Percentiles rank a stretch among this genome's conserved stretches.
Conservation (phyloP, 2,888 invertebrate genomes). For the Doris montereyensis region DNA sequence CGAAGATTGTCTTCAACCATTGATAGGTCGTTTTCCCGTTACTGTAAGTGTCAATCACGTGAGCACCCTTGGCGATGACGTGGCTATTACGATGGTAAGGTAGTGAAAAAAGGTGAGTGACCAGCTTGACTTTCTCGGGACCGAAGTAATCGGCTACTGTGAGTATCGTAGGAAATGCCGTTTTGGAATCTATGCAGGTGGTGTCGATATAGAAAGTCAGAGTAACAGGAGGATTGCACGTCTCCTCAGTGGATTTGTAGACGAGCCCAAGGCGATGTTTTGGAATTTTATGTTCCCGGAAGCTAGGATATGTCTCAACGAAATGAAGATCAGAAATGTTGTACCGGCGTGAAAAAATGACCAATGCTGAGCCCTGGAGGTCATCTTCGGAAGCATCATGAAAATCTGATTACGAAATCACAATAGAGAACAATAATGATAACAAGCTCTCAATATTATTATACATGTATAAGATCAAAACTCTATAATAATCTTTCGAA, state of each 20-base stretch:
- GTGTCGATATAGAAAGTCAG: constrained; percentile 62
- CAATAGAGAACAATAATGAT: too few species aligned
- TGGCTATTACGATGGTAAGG: constrained; percentile 66
- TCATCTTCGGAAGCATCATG: too few species aligned
- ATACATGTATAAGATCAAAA: too few species aligned
- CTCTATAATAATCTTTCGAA: too few species aligned
- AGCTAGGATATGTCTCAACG: too few species aligned
- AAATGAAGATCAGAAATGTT: too few species aligned
- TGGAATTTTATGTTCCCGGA: constrained; percentile 53
- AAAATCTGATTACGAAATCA: too few species aligned
- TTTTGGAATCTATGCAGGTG: constrained; percentile 59
- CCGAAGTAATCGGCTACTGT: constrained; percentile 59
- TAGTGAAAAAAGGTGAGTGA: constrained; percentile 60
- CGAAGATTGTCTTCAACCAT: constrained; percentile 16
- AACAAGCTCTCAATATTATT: too few species aligned
- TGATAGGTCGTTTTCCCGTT: constrained; percentile 1
- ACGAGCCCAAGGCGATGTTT: constrained; percentile 57
- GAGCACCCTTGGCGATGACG: constrained; percentile 55
- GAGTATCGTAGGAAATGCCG: constrained; percentile 51
- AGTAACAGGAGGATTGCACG: constrained; percentile 50
- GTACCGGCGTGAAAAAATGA: too few species aligned
- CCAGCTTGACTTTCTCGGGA: constrained; percentile 49
- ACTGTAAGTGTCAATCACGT: neutral
- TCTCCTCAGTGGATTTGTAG: constrained; percentile 51
- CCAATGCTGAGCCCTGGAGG: too few species aligned